Evolutionary conservation across 2,888 invertebrate species (phyloP).

Genomic region (Adineta ricciae): DNA sequence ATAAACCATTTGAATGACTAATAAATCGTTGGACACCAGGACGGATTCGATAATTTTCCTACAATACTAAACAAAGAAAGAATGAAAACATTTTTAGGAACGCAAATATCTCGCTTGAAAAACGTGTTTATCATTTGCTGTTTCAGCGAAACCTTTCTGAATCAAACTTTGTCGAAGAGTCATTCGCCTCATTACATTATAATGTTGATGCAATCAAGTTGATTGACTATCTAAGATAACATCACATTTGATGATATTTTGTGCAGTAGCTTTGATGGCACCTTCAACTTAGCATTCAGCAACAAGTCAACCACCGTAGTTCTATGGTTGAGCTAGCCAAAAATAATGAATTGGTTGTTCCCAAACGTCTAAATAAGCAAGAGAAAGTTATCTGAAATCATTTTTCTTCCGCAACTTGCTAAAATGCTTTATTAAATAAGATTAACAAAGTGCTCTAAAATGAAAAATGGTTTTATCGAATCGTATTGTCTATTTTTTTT

Average conservation of each 20-base stretch:
- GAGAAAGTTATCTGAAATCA: too few species aligned
- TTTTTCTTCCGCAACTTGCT: too few species aligned
- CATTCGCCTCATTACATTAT: neutral
- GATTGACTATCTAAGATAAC: neutral
- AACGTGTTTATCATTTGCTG: slow-evolving; percentile 65
- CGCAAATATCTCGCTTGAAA: slow-evolving; percentile 55
- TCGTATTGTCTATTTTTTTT: too few species aligned
- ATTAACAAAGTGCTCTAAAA: too few species aligned
- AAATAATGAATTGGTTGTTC: too few species aligned
- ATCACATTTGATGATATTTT: slow-evolving; percentile 16
- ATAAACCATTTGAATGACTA: neutral
- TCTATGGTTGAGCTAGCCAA: neutral
- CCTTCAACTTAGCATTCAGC: neutral
- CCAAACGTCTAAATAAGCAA: too few species aligned
- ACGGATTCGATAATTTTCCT: neutral
- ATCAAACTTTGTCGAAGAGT: slow-evolving; percentile 10
- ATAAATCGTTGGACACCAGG: neutral
- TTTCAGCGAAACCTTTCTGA: slow-evolving; percentile 57
- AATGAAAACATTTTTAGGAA: too few species aligned
- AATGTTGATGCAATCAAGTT: neutral
- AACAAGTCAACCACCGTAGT: neutral
- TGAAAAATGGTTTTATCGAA: too few species aligned
- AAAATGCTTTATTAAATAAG: too few species aligned
- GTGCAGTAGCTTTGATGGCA: neutral
- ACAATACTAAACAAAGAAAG: too few species aligned